These are phyloP conservation scores for Phymastichus coffea DNA, from an alignment of 1,140 invertebrate species.

Conservation along the genomic window DNA sequence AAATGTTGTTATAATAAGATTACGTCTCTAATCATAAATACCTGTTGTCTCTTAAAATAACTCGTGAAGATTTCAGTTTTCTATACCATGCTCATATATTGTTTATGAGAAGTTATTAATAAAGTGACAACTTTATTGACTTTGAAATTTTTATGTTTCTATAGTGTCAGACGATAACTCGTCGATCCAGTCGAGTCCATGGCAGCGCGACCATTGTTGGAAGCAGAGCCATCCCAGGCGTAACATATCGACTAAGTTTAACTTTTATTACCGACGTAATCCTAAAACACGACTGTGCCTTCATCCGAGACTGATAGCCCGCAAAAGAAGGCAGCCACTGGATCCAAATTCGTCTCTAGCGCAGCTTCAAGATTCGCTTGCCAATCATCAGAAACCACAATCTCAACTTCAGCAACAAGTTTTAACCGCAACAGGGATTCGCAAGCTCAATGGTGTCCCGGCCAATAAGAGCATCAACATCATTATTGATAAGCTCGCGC, in stretches of 20 bases:
- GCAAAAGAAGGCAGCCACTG: conserved; percentile 63
- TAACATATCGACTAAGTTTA: conserved; percentile 71
- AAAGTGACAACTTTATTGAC: too few relatives aligned
- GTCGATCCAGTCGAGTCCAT: conserved; percentile 83
- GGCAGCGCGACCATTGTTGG: conserved; percentile 85
- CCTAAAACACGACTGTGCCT: conserved; percentile 49
- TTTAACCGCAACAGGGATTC: not conserved
- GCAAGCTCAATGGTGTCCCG: conserved; percentile 39
- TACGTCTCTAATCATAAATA: too few relatives aligned
- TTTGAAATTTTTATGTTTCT: not conserved
- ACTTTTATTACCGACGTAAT: conserved; percentile 70
- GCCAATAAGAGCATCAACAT: conserved; percentile 46
- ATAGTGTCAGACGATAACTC: conserved; percentile 76
- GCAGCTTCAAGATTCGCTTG: conserved; percentile 51
- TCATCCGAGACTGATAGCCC: conserved; percentile 54
- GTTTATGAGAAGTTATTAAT: too few relatives aligned
- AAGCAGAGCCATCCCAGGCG: conserved; percentile 75
- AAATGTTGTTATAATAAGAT: too few relatives aligned
- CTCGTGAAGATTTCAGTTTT: too few relatives aligned
- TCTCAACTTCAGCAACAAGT: conserved; percentile 2
- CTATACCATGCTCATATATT: too few relatives aligned
- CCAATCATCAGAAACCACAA: conserved; percentile 41
- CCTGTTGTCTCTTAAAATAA: too few relatives aligned
- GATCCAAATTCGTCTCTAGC: conserved; percentile 47
- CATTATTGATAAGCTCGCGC: conserved; percentile 54